Conservation (phyloP, 2,888 invertebrate species). For the Drosophila helvetica region DNA sequence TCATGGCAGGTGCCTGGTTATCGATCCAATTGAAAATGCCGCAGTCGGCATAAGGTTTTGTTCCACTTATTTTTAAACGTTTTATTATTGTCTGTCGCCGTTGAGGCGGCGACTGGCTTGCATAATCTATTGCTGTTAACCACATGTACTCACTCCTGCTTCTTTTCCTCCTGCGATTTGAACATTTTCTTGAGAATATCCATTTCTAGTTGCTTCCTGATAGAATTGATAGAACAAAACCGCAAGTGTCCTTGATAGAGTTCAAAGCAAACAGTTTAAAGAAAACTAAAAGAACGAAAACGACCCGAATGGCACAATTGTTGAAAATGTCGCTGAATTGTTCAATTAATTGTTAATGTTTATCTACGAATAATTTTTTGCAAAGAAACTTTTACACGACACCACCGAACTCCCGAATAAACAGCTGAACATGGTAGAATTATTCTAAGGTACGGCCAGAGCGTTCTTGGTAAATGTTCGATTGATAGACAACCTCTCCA, state of each 20-base stretch:
- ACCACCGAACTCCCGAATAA: constrained; percentile 8
- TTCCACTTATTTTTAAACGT: constrained; percentile 8
- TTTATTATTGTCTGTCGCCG: not conserved
- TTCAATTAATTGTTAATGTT: constrained; percentile 34
- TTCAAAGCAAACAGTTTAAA: constrained; percentile 44
- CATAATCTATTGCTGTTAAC: constrained; percentile 20
- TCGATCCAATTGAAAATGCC: constrained; percentile 62
- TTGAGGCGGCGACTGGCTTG: constrained; percentile 10
- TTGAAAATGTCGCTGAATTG: not conserved
- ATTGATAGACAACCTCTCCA: too few relatives aligned
- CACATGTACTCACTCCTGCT: constrained; percentile 60
- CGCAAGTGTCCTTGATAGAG: constrained; percentile 21
- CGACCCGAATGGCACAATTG: constrained; percentile 51
- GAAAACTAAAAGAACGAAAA: constrained; percentile 75
- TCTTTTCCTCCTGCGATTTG: constrained; percentile 62
- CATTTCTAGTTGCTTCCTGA: constrained; percentile 45
- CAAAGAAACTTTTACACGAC: constrained; percentile 27
- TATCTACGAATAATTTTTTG: constrained; percentile 25
- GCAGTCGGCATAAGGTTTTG: constrained; percentile 13
- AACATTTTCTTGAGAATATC: constrained; percentile 78
- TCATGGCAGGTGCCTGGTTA: constrained; percentile 72
- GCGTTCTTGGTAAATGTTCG: too few relatives aligned
- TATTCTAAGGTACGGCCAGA: too few relatives aligned
- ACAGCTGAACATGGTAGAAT: constrained; percentile 18
- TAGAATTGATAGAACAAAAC: constrained; percentile 15